These are phyloP conservation scores for Perizoma flavofasciatum DNA, from an alignment of 2,888 invertebrate species.

Conservation along the genomic window DNA sequence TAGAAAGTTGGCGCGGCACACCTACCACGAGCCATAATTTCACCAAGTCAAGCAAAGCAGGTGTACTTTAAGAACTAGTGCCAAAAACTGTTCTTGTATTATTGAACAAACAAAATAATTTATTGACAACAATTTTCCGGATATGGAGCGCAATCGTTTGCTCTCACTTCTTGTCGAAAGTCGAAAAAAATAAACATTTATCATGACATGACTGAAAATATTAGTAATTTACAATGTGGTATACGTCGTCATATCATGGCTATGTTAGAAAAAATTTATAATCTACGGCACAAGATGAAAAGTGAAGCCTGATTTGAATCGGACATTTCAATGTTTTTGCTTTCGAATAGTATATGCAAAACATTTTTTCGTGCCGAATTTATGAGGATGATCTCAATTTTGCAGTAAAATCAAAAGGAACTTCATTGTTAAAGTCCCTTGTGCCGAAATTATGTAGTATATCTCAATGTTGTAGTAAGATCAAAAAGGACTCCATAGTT, in stretches of 20 bases:
- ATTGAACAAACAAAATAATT: conserved; percentile 3
- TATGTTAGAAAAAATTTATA: conserved; percentile 31
- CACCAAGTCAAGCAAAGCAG: too few relatives aligned
- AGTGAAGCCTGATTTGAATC: too few relatives aligned
- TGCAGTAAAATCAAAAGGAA: too few relatives aligned
- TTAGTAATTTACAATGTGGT: conserved; percentile 47
- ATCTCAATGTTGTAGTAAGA: neutral
- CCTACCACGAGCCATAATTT: too few relatives aligned
- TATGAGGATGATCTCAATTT: neutral
- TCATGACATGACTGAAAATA: conserved; percentile 40
- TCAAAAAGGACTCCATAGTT: neutral
- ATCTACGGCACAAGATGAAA: conserved; percentile 16
- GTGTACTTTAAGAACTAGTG: conserved; percentile 1
- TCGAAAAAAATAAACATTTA: too few relatives aligned
- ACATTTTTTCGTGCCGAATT: conserved; percentile 24
- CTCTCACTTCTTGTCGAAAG: too few relatives aligned
- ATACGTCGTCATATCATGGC: conserved; percentile 48
- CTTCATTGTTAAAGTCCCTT: too few relatives aligned
- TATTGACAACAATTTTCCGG: neutral
- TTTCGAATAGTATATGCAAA: conserved; percentile 4
- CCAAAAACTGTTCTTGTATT: conserved; percentile 1
- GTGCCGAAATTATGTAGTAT: too few relatives aligned
- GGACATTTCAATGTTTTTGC: neutral
- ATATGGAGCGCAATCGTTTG: too few relatives aligned
- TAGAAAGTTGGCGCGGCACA: too few relatives aligned